Percentiles rank a stretch among this genome's conserved stretches.
These are phyloP conservation scores for Loriculus beryllinus DNA, from an alignment of 2,797 vertebrate genomes.

Conservation along the genomic window DNA sequence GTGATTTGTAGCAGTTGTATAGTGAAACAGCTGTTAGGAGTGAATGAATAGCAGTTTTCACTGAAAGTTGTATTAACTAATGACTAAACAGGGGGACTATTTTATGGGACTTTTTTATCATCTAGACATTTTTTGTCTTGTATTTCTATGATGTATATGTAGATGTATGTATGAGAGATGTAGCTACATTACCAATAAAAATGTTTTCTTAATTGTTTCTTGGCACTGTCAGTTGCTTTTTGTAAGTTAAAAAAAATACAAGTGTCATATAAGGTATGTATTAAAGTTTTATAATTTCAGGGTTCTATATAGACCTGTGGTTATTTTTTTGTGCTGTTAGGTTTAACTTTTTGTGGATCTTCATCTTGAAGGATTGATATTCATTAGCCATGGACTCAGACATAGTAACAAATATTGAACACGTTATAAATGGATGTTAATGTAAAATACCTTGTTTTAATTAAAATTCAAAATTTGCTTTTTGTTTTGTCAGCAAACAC, in stretches of 20 bases:
- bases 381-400: background rate
- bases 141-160: background rate
- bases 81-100: background rate
- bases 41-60: background rate
- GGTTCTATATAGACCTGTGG: background rate
- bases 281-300: background rate
- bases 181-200: background rate
- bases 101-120: background rate
- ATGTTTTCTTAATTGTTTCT: background rate
- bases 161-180: background rate
- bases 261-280: background rate
- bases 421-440: background rate
- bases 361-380: background rate
- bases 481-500: conserved; percentile 86
- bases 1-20: conserved; percentile 3
- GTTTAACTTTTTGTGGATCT: background rate
- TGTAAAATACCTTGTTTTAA: conserved; percentile 28
- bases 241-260: background rate
- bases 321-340: background rate
- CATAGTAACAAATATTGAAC: background rate
- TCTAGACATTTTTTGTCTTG: background rate
- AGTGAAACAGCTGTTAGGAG: background rate
- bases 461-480: conserved; percentile 8
- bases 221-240: background rate
- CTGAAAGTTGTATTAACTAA: background rate